A percentile compares a stretch with the other conserved stretches of the same genome.
These are phyloP conservation scores for Chrysoperla carnea DNA, from an alignment of 1,140 invertebrate species.

Conservation along the genomic window DNA sequence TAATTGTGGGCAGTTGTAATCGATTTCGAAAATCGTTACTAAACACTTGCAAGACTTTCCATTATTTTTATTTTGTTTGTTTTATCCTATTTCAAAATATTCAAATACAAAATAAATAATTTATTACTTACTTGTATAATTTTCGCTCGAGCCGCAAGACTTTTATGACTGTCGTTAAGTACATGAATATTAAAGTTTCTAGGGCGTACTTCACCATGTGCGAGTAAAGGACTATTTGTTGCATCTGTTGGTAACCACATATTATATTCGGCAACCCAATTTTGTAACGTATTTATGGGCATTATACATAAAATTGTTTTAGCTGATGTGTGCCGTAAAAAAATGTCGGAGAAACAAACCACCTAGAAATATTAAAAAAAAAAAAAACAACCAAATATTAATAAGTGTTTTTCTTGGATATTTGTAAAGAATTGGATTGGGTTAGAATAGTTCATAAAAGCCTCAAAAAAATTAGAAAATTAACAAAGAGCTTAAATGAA, in stretches of 20 bases:
- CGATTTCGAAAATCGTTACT: too few relatives aligned
- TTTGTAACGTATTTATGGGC: constrained; percentile 97
- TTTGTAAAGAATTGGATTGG: too few relatives aligned
- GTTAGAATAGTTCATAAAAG: constrained; percentile 5
- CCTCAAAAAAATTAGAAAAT: background rate
- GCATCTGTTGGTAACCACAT: constrained; percentile 70
- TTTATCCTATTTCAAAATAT: too few relatives aligned
- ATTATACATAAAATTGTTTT: constrained; percentile 90
- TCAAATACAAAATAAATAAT: too few relatives aligned
- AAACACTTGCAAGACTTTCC: too few relatives aligned
- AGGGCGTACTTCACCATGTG: constrained; percentile 41
- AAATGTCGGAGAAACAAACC: constrained; percentile 90
- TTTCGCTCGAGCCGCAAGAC: constrained; percentile 62
- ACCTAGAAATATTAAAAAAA: constrained; percentile 26
- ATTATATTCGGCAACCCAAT: constrained; percentile 96
- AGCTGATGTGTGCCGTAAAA: constrained; percentile 76
- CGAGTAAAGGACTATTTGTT: constrained; percentile 24
- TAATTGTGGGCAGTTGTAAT: too few relatives aligned
- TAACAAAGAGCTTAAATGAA: too few relatives aligned
- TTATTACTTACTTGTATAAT: constrained; percentile 33
- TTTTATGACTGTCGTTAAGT: constrained; percentile 89
- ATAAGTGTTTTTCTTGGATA: too few relatives aligned
- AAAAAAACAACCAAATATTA: too few relatives aligned
- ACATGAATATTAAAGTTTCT: constrained; percentile 78
- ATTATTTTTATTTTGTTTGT: too few relatives aligned